Base-by-base conservation (phyloP, 2,797 vertebrate species). In the Ambastaia sidthimunki region DNA sequence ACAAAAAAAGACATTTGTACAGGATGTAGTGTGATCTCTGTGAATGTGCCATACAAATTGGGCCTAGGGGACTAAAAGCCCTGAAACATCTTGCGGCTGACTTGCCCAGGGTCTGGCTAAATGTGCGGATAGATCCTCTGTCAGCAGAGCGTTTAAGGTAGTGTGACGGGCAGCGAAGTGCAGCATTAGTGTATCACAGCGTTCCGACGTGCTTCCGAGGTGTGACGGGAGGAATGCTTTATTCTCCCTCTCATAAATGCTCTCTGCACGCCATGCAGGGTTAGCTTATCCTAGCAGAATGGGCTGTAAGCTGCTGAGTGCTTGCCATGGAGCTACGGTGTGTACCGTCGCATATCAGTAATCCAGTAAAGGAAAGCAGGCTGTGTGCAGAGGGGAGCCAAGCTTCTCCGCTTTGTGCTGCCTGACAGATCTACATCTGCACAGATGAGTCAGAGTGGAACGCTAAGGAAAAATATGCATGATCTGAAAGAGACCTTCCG, bases 331-430 rank as follows among this genome's bases (percentile, higher is more conserved):
- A 84, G 87, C 86, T 81, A 75, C 63, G 78, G 88, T 87, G 86
- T 88, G 71, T 86, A 86, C 83, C 78, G 37, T 85, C 54, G 83
- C 87, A 88, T 90, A 90, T 91, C 88, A 92, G 90, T 93, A 92
- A 93, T 93, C 91, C 90, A 90, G 90, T 89, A 88, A 88, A 90
- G 80, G 87, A 89, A 83, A 69, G 90, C 62, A 91, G 89, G 88
- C 90, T 88, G 88, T 83, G 87, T 84, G 87, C 75, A 57, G n/a
- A 82, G 87, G 86, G 89, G 88, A 86, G 86, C 77, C 50, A 78
- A 74, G 85, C 83, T 73, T 86, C 81, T 83, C 37, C 59, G 86
- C 86, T 83, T 82, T 82, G 69, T 86, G 84, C 65, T 80, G 65
- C 59, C 59, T 84, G 82, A 84, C 84, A 76, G 82, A 84, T 80